Conservation (phyloP, 2,888 invertebrate genomes). For the Cantharis lateralis region DNA sequence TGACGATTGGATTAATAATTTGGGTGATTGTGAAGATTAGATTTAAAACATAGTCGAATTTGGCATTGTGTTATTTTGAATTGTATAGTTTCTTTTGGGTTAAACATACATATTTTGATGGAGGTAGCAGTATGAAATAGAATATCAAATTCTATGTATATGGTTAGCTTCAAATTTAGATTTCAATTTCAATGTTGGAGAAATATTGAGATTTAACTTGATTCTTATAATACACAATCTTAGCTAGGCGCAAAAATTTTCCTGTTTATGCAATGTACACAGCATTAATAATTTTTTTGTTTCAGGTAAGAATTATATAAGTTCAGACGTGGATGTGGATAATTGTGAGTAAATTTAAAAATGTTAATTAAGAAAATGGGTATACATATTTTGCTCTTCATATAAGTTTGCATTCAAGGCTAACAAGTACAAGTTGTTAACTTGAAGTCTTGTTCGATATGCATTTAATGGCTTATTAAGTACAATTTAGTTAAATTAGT, state of each 20-base stretch:
- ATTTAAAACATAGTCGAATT: neutral
- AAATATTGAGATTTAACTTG: neutral
- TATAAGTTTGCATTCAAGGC: constrained; percentile 30
- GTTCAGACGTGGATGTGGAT: neutral
- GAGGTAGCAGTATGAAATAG: neutral
- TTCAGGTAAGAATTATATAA: constrained; percentile 9
- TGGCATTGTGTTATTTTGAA: neutral
- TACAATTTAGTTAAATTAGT: constrained; percentile 44
- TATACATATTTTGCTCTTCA: neutral
- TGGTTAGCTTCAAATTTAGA: neutral
- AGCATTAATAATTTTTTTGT: constrained; percentile 8
- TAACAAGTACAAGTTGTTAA: constrained; percentile 28
- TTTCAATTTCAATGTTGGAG: neutral
- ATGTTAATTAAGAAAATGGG: neutral
- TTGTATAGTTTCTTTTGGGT: neutral
- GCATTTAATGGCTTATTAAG: constrained; percentile 44
- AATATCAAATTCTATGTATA: neutral
- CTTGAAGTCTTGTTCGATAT: constrained; percentile 36
- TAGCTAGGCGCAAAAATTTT: neutral
- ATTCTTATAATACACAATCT: neutral
- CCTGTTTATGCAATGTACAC: neutral
- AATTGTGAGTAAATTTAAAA: neutral
- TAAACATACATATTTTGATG: neutral
- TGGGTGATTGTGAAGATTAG: neutral
- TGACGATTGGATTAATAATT: no score